Base-by-base conservation (phyloP, 1,140 invertebrate species). In the Bombyx mandarina region DNA sequence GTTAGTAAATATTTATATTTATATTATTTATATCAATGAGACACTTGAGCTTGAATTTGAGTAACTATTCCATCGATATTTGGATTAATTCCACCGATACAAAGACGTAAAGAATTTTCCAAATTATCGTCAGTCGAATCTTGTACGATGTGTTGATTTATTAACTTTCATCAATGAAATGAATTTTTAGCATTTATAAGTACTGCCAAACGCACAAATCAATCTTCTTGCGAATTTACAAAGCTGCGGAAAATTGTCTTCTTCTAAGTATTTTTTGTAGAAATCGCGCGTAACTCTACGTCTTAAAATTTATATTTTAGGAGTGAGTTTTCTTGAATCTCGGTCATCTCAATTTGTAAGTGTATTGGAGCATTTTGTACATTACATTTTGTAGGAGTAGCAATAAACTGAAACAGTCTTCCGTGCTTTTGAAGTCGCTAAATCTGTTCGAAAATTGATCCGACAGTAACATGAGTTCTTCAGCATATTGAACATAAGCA, bases 361-460 rank as follows among this genome's bases (percentile, higher is more conserved):
- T 50, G 49, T 50, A 50, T 50, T 50, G 49, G 49, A 50, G 49
- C 9, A 50, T 50, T 50, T 50, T 50, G 49, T 50, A 50, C 49
- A 50, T 50, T 50, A 8, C 18, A 50, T 50, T 50, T 50, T 50
- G 49, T 50, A 50, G 49, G 18, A 50, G 49, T 50, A 50, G 49
- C 49, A 50, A 50, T 50, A 50, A 50, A 50, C 49, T 50, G 49
- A 50, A 56, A 46, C 10, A 8, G 7, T 56, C 44, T 43, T 56
- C 45, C 45, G 7, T 56, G 54, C 47, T 56, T 46, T 18, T 18
- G 12, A 18, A 18, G 12, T 48, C 47, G 10, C 6, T 45, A 10
- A 8, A 10, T 50, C 18, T 50, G 9, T 18, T 50, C 49, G 18
- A n/a, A 9, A 50, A 18, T 50, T n/a, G 49, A 1, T n/a, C 49